phyloP scores from a whole-genome alignment of 2,888 invertebrate species.

The Diarsia rubi region DNA sequence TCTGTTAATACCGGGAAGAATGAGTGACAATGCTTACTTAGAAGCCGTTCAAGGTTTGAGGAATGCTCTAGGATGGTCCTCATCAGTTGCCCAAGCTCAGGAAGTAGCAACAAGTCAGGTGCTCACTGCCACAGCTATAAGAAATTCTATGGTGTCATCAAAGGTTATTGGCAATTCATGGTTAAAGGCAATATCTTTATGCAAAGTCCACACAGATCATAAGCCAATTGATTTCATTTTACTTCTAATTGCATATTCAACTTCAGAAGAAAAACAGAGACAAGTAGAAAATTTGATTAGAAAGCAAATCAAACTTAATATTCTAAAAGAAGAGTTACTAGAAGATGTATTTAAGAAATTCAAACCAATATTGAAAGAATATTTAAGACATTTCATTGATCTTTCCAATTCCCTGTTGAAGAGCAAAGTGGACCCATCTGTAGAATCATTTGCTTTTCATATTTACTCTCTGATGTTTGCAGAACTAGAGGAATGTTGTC shows the following conservation, averaged over 20 bases:
- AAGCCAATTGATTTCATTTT: constrained; percentile 93
- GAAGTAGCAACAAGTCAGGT: constrained; percentile 91
- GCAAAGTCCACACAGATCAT: constrained; percentile 88
- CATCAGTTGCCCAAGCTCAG: constrained; percentile 82
- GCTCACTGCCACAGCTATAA: constrained; percentile 90
- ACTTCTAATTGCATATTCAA: constrained; percentile 92
- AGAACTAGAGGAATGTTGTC: constrained; percentile 82
- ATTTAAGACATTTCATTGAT: constrained; percentile 89
- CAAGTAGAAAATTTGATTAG: constrained; percentile 92
- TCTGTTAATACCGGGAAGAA: constrained; percentile 87
- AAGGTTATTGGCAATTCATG: constrained; percentile 91
- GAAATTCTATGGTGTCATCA: constrained; percentile 89
- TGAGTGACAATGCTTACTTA: constrained; percentile 77
- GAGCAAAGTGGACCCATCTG: constrained; percentile 84
- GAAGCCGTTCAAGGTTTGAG: constrained; percentile 88
- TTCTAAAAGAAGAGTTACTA: constrained; percentile 91
- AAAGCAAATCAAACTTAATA: constrained; percentile 91
- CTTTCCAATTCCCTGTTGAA: constrained; percentile 91
- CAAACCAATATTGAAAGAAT: constrained; percentile 89
- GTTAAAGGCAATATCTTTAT: constrained; percentile 89
- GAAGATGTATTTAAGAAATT: constrained; percentile 90
- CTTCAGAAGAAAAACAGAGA: constrained; percentile 91
- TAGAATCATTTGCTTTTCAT: constrained; percentile 91
- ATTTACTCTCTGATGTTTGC: constrained; percentile 90
- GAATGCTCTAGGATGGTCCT: constrained; percentile 87